Percentiles rank a stretch among this genome's conserved stretches.
Conservation (phyloP, 2,888 invertebrate species). For the Drosophila ezoana region DNA sequence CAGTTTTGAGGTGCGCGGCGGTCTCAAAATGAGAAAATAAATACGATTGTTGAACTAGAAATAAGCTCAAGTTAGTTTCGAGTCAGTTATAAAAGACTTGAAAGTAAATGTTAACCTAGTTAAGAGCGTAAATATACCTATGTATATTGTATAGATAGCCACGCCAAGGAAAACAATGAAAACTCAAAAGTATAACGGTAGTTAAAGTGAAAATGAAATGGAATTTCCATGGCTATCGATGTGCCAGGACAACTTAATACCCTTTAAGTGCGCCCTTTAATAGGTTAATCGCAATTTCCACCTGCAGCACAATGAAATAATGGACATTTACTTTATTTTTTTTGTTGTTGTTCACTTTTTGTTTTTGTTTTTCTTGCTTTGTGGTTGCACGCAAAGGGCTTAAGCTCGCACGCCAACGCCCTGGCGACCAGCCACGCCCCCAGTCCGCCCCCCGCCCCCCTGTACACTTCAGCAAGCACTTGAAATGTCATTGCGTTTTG, state of each 20-base stretch:
- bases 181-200: slow-evolving; percentile 4
- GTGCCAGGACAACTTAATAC: slow-evolving; percentile 33
- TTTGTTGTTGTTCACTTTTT: not conserved
- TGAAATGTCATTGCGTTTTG: slow-evolving; percentile 56
- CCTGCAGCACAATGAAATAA: slow-evolving; percentile 52
- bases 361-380: slow-evolving; percentile 4
- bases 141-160: not conserved
- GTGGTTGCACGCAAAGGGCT: slow-evolving; percentile 40
- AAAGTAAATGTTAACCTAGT: too few species aligned
- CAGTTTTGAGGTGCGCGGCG: too few species aligned
- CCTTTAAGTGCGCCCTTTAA: slow-evolving; percentile 48
- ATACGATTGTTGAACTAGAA: too few species aligned
- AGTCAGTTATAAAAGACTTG: too few species aligned
- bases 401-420: not conserved
- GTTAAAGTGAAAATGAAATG: slow-evolving; percentile 25
- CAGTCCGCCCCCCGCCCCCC: not conserved
- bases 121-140: too few species aligned
- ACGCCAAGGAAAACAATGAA: slow-evolving; percentile 2
- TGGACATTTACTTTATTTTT: slow-evolving; percentile 16
- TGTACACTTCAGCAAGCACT: slow-evolving; percentile 29
- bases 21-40: too few species aligned
- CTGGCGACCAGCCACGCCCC: not conserved
- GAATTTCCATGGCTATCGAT: slow-evolving; percentile 19
- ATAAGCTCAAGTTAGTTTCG: too few species aligned
- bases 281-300: slow-evolving; percentile 62